Percentiles rank a stretch among this genome's conserved stretches.
phyloP scores from a whole-genome alignment of 1,140 invertebrate species.

The Riptortus pedestris region DNA sequence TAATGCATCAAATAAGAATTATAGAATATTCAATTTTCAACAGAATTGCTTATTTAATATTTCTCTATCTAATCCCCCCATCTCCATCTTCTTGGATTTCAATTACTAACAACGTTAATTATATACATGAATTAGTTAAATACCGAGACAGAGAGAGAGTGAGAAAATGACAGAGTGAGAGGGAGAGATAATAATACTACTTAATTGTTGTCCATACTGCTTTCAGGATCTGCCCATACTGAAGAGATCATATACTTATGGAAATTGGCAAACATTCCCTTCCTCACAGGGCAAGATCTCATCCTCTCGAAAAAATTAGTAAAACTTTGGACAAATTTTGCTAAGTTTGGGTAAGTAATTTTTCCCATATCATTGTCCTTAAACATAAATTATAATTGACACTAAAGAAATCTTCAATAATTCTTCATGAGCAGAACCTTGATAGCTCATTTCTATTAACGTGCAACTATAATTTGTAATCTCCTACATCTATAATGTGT shows the following conservation, averaged over 20 bases:
- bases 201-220: not conserved
- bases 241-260: constrained; percentile 7
- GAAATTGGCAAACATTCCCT: not conserved
- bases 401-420: too few relatives aligned
- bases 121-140: not conserved
- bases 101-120: not conserved
- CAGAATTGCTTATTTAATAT: too few relatives aligned
- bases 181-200: not conserved
- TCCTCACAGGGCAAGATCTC: not conserved
- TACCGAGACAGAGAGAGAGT: too few relatives aligned
- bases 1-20: too few relatives aligned
- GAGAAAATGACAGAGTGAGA: too few relatives aligned
- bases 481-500: too few relatives aligned
- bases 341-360: constrained; percentile 1
- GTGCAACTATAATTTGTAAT: too few relatives aligned
- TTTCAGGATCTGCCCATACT: not conserved
- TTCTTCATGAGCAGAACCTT: too few relatives aligned
- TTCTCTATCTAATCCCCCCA: not conserved
- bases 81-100: not conserved
- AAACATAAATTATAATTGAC: too few relatives aligned
- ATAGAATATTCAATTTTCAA: too few relatives aligned
- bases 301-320: not conserved
- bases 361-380: too few relatives aligned
- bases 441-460: too few relatives aligned
- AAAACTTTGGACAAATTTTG: constrained; percentile 7